phyloP scores from a whole-genome alignment of 37 sponge, comb jelly and placozoan genomes.

The Spongilla lacustris region DNA sequence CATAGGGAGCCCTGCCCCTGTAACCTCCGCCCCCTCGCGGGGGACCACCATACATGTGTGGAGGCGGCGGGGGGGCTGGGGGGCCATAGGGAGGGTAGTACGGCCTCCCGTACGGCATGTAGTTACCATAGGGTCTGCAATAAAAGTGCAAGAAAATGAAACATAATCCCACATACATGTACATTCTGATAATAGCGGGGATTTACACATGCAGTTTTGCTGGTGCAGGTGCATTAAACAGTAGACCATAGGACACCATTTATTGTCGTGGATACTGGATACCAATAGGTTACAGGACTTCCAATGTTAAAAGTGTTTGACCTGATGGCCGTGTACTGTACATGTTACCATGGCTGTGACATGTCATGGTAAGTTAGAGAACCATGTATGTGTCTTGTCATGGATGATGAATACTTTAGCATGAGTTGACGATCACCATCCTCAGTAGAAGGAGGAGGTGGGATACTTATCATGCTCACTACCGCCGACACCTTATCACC shows the following conservation, averaged over 20 bases:
- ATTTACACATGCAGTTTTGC: too few species aligned
- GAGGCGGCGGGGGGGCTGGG: not conserved
- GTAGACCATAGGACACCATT: too few species aligned
- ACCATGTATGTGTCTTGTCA: not conserved
- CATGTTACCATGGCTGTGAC: not conserved
- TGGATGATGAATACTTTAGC: not conserved
- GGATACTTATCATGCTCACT: not conserved
- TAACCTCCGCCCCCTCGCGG: not conserved
- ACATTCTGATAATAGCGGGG: too few species aligned
- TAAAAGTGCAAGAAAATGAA: too few species aligned
- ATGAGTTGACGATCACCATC: not conserved
- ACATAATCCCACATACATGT: too few species aligned
- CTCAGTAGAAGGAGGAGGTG: not conserved
- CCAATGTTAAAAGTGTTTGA: too few species aligned
- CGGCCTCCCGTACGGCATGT: not conserved
- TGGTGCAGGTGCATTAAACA: too few species aligned
- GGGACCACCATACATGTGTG: not conserved
- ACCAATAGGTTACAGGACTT: too few species aligned
- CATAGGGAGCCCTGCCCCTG: conserved; percentile 11
- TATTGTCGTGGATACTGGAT: too few species aligned
- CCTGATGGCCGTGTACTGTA: too few species aligned
- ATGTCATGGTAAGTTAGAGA: not conserved
- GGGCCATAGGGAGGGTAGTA: not conserved
- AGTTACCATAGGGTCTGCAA: not conserved
- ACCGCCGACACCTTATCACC: not conserved